These are phyloP conservation scores for Grantiella picta DNA, from an alignment of 2,113 vertebrate species.

Conservation along the genomic window DNA sequence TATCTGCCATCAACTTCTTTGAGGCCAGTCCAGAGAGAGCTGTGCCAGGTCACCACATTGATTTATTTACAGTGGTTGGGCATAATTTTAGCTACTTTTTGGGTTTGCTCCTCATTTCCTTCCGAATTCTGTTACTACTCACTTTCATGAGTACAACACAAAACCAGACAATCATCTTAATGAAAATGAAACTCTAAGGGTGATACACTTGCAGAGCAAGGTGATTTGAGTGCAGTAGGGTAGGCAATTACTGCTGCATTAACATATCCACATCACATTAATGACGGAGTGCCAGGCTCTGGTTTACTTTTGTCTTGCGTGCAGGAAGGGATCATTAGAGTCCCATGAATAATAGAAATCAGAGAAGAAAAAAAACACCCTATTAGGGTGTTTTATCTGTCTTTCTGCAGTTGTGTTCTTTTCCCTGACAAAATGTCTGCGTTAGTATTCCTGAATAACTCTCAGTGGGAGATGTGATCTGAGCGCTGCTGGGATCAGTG, in stretches of 20 bases:
- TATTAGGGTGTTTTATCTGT: constrained; percentile 18
- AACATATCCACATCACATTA: not conserved
- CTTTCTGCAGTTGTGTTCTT: not conserved
- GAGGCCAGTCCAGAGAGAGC: not conserved
- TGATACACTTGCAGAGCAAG: not conserved
- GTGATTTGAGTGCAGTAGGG: constrained; percentile 15
- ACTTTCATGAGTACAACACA: not conserved
- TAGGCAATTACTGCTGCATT: constrained; percentile 7
- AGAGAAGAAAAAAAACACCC: not conserved
- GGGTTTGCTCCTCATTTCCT: not conserved
- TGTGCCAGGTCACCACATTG: rapidly evolving
- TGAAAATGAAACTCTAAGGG: not conserved
- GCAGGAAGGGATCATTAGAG: constrained; percentile 34
- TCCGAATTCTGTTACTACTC: not conserved
- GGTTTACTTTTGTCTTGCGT: constrained; percentile 3
- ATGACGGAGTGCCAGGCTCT: not conserved
- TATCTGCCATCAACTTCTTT: not conserved
- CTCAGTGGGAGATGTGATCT: constrained; percentile 7
- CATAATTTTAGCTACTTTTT: not conserved
- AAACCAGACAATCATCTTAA: not conserved
- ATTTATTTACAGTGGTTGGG: not conserved
- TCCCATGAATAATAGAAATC: constrained; percentile 39
- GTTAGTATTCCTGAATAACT: constrained; percentile 1
- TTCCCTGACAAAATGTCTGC: constrained; percentile 10
- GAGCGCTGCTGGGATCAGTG: not conserved